Evolutionary conservation across 2,113 vertebrate genomes (phyloP), one percentile per base, ranked within the genome.

Genomic region (Pongo abelii): DNA sequence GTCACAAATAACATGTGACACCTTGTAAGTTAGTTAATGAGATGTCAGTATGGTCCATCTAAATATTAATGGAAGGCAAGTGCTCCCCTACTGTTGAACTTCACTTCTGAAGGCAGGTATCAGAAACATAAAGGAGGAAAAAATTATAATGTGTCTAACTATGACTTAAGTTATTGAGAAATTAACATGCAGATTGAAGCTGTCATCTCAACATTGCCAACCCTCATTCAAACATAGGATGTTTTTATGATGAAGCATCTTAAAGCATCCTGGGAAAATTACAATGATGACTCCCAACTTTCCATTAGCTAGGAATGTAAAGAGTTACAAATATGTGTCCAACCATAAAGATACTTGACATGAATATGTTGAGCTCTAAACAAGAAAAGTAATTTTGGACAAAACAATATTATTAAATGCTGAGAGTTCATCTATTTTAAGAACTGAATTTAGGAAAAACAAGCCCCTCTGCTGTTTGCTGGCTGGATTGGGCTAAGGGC

Each of bases 61-160:
- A 40, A 67, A 84, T 67, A 1, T 38, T 64, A 79, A 48, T 50
- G 32, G 23, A 67, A 93, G 30, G 18, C 75, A 84, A 96, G 46
- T 67, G 67, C 16, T 64, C 27, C 8, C 40, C n/a, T 69, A 48
- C 5, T 87, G 7, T 69, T 55, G 89, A 61, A 43, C 27, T n/a
- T 92, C 25, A 52, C 50, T 93, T 87, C 75, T 80, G 43, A 90
- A 90, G 17, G 32, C 22, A 69, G 22, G 23, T 57, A 83, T 64
- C 57, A 89, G 52, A 89, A 95, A 96, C 95, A 81, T 59, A 70
- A 59, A 92, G 61, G 85, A 64, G n/a, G 27, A 46, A 55, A 91
- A 61, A 86, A 32, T n/a, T 32, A 64, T 22, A 46, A 70, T 72
- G 64, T 18, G 59, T 50, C 32, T 77, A 93, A 79, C 52, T 46